Evolutionary conservation across 1,140 invertebrate species (phyloP).

Genomic region (Laupala kohalensis): DNA sequence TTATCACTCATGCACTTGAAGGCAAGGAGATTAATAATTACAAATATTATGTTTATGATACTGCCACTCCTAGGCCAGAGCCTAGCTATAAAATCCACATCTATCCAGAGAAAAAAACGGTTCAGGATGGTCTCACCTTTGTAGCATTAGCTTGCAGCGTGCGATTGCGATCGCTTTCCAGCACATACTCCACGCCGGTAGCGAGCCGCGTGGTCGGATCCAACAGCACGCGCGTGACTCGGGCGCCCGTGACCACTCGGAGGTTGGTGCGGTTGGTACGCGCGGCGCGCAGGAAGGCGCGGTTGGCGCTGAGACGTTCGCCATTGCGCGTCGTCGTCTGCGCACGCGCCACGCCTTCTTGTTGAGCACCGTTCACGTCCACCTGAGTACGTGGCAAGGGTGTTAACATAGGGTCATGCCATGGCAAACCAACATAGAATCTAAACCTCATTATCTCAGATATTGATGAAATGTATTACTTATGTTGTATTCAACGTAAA

Average conservation of each 20-base stretch:
- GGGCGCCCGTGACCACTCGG: slow-evolving; percentile 48
- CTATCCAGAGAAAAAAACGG: too few relatives aligned
- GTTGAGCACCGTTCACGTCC: slow-evolving; percentile 18
- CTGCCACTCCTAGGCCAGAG: too few relatives aligned
- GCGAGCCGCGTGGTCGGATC: slow-evolving; percentile 52
- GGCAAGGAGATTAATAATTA: too few relatives aligned
- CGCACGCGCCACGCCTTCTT: slow-evolving; percentile 41
- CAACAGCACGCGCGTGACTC: slow-evolving; percentile 56
- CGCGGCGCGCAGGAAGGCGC: slow-evolving; percentile 57
- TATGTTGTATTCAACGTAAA: too few relatives aligned
- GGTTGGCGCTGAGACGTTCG: slow-evolving; percentile 51
- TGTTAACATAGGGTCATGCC: too few relatives aligned
- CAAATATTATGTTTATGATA: too few relatives aligned
- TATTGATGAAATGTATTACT: too few relatives aligned
- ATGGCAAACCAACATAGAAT: background rate
- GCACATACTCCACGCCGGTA: slow-evolving; percentile 62
- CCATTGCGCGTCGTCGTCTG: slow-evolving; percentile 46
- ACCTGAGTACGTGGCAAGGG: too few relatives aligned
- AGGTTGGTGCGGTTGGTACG: slow-evolving; percentile 54
- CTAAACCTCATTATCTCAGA: too few relatives aligned
- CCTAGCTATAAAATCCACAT: too few relatives aligned
- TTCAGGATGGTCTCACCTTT: background rate
- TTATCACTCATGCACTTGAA: too few relatives aligned
- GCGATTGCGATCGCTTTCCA: background rate
- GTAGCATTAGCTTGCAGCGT: background rate